These are phyloP conservation scores for Chloroceryle aenea DNA, from an alignment of 2,113 vertebrate species.

Conservation along the genomic window DNA sequence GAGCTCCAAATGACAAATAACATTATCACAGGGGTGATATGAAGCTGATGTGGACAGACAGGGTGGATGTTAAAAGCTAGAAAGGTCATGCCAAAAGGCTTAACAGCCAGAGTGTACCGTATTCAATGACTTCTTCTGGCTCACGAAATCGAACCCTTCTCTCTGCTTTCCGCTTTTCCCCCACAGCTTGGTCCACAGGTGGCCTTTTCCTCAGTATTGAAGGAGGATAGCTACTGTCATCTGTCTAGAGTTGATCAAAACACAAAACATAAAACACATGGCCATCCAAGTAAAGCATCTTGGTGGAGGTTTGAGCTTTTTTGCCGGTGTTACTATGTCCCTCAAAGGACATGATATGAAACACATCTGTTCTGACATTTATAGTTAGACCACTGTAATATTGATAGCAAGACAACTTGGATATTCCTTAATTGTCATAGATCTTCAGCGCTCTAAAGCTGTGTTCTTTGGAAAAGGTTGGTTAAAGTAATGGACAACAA, in stretches of 20 bases:
- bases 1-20: not conserved
- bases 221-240: slow-evolving; percentile 75
- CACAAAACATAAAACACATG: not conserved
- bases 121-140: slow-evolving; percentile 82
- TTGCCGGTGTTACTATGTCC: fast-evolving
- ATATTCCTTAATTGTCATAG: not conserved
- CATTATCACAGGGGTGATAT: not conserved
- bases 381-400: not conserved
- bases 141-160: slow-evolving; percentile 89
- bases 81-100: not conserved
- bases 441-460: not conserved
- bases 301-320: not conserved
- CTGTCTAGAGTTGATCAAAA: slow-evolving; percentile 38
- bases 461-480: not conserved
- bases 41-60: not conserved
- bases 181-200: slow-evolving; percentile 16
- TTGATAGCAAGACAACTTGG: not conserved
- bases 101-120: slow-evolving; percentile 77
- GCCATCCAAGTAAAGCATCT: not conserved
- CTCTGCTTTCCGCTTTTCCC: slow-evolving; percentile 74
- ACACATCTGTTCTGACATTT: not conserved
- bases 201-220: slow-evolving; percentile 88
- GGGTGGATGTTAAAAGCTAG: not conserved
- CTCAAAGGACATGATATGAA: fast-evolving
- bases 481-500: not conserved